These are phyloP conservation scores for Unio delphinus DNA, from an alignment of 2,888 invertebrate genomes.

Conservation along the genomic window DNA sequence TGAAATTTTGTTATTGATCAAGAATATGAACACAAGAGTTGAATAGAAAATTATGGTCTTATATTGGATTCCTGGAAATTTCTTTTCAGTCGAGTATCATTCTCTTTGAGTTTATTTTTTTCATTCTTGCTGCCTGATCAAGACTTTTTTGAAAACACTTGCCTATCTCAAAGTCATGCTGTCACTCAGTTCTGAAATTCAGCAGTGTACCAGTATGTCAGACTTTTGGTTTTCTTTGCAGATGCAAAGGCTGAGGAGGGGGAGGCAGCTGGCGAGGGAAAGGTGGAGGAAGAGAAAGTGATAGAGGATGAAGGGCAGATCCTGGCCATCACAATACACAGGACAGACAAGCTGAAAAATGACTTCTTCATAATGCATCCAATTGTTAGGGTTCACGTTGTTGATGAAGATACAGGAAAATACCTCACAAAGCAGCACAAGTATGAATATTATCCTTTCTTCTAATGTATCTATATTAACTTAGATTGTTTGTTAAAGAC, in stretches of 20 bases:
- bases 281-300: slow-evolving; percentile 19
- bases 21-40: not conserved
- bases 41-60: not conserved
- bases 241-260: slow-evolving; percentile 21
- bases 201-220: not conserved
- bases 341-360: slow-evolving; percentile 76
- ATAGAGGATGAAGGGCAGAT: slow-evolving; percentile 67
- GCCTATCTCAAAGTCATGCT: too few relatives aligned
- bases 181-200: too few relatives aligned
- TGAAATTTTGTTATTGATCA: too few relatives aligned
- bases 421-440: slow-evolving; percentile 74
- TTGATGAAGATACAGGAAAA: slow-evolving; percentile 76
- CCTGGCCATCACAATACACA: slow-evolving; percentile 75
- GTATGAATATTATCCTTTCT: slow-evolving; percentile 41
- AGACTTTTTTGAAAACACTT: too few relatives aligned
- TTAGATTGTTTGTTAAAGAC: too few relatives aligned
- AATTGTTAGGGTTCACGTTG: slow-evolving; percentile 77
- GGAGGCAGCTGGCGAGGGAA: slow-evolving; percentile 10
- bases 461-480: too few relatives aligned
- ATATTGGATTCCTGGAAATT: too few relatives aligned
- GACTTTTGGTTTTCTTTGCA: slow-evolving; percentile 4
- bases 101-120: too few relatives aligned
- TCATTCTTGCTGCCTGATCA: too few relatives aligned
- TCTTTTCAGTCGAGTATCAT: too few relatives aligned
- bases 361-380: slow-evolving; percentile 78